These are phyloP conservation scores for Tursiops truncatus DNA, from an alignment of 2,113 vertebrate species.

Conservation along the genomic window DNA sequence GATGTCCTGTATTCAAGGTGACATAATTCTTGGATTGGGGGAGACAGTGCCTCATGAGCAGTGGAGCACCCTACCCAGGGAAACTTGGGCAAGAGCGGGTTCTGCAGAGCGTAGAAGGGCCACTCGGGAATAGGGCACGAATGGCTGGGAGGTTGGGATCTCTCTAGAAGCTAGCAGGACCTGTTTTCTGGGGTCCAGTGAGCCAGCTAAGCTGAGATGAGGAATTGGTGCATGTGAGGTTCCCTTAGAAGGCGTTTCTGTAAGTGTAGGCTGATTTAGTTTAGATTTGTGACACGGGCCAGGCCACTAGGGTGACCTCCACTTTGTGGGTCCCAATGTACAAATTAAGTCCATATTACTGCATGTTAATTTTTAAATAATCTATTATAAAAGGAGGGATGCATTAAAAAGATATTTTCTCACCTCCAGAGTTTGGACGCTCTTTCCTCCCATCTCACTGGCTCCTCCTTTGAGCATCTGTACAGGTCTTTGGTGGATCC, in stretches of 20 bases:
- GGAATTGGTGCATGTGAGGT: too few relatives aligned
- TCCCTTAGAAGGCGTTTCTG: not conserved
- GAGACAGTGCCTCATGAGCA: too few relatives aligned
- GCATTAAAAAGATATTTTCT: not conserved
- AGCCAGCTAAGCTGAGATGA: not conserved
- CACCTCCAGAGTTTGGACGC: not conserved
- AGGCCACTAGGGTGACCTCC: not conserved
- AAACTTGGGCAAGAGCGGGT: too few relatives aligned
- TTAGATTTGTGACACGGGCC: not conserved
- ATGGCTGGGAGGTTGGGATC: too few relatives aligned
- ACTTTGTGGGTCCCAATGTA: not conserved
- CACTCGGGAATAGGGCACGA: accelerated
- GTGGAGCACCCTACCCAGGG: not conserved
- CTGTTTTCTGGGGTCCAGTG: not conserved
- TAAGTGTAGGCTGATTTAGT: not conserved
- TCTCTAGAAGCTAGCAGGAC: not conserved
- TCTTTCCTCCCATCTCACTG: too few relatives aligned
- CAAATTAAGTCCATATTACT: not conserved
- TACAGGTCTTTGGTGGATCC: not conserved
- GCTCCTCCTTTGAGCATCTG: not conserved
- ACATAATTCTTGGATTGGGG: not conserved
- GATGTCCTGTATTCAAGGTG: not conserved
- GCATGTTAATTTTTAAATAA: not conserved
- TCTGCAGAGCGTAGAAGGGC: not conserved
- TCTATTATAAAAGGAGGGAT: not conserved